Conservation (phyloP, 2,113 vertebrate species). For the Zosterops pallidus region DNA sequence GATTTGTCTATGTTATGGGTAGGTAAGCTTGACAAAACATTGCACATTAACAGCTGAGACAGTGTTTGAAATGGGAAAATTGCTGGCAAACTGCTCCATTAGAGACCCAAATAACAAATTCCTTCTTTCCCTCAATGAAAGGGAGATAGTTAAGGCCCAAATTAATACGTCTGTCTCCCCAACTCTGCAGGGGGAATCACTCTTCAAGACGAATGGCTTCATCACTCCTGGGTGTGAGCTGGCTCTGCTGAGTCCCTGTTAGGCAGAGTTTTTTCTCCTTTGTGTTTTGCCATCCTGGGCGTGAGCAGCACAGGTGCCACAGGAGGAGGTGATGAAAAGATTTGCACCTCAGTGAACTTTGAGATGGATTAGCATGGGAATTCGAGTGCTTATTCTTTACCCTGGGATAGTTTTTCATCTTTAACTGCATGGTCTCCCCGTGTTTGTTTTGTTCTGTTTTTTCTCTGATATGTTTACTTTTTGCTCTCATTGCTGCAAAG, state of each 20-base stretch:
- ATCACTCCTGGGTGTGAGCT: conserved; percentile 13
- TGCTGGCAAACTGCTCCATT: conserved; percentile 77
- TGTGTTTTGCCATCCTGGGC: conserved; percentile 5
- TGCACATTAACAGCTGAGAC: conserved; percentile 72
- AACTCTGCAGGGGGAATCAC: conserved; percentile 56
- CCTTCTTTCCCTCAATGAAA: conserved; percentile 63
- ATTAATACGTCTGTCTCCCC: conserved; percentile 73
- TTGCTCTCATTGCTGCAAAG: conserved; percentile 17
- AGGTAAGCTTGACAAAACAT: conserved; percentile 77
- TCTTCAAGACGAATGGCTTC: conserved; percentile 71
- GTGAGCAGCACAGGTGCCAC: neutral
- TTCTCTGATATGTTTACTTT: conserved; percentile 11
- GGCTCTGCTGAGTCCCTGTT: neutral
- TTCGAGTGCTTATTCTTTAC: conserved; percentile 21
- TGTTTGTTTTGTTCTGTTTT: neutral
- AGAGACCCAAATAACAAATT: conserved; percentile 75
- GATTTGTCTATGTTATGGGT: conserved; percentile 80
- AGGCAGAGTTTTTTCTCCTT: neutral
- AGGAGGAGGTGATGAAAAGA: conserved; percentile 51
- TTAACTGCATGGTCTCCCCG: neutral
- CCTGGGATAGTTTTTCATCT: conserved; percentile 46
- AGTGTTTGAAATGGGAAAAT: conserved; percentile 78
- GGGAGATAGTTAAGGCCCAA: conserved; percentile 66
- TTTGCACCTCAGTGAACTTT: conserved; percentile 34
- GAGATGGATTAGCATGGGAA: conserved; percentile 46